These are phyloP conservation scores for Rhyacophila brunnea DNA, from an alignment of 1,140 invertebrate species.

Conservation along the genomic window DNA sequence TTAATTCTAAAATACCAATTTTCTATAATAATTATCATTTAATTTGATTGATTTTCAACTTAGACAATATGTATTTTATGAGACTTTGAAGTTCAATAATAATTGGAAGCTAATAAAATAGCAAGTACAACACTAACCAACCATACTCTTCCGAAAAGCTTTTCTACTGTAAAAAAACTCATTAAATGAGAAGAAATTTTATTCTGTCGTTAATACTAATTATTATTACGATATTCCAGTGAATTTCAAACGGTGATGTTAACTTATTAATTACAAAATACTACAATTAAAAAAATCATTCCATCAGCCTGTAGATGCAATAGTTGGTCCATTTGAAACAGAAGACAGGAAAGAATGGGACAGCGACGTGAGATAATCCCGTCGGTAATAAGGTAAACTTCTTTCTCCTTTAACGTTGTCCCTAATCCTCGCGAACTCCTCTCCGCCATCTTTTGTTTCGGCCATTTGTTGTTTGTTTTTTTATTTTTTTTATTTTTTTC, in stretches of 20 bases:
- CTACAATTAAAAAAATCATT: no score
- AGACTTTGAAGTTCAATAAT: no score
- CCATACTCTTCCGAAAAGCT: not conserved
- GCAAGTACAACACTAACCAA: no score
- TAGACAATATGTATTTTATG: no score
- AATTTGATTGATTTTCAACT: no score
- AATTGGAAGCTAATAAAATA: no score
- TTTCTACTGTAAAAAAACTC: not conserved
- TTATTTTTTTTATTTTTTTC: not conserved
- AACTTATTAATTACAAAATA: no score
- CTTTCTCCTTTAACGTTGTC: slow-evolving; percentile 2
- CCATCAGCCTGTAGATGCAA: slow-evolving; percentile 1
- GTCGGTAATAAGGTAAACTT: slow-evolving; percentile 32
- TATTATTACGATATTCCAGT: no score
- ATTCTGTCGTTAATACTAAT: not conserved
- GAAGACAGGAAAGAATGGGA: not conserved
- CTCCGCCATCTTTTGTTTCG: not conserved
- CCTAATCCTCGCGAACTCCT: not conserved
- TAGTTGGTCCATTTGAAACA: not conserved
- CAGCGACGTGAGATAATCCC: slow-evolving; percentile 12
- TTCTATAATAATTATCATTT: no score
- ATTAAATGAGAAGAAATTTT: slow-evolving; percentile 13
- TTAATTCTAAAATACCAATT: no score
- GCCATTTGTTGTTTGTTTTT: not conserved
- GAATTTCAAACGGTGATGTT: no score